A percentile compares a stretch with the other conserved stretches of the same genome.
Conservation (phyloP, 2,888 invertebrate genomes). For the Nomada fucata region DNA sequence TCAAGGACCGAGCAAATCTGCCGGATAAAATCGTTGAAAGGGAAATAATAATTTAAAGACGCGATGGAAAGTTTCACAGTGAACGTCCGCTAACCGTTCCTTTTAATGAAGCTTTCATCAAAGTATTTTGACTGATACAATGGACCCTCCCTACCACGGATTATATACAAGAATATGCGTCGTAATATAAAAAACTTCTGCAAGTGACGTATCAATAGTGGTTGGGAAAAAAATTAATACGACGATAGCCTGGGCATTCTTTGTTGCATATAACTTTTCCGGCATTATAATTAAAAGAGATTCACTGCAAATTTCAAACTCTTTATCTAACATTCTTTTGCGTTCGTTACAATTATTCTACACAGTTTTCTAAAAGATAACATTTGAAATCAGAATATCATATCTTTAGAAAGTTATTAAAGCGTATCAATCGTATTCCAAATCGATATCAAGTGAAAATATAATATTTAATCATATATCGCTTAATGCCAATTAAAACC, state of each 20-base stretch:
- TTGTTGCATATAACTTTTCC: too few species aligned
- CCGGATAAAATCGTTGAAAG: conserved; percentile 4
- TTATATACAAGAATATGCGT: conserved; percentile 9
- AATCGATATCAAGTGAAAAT: too few species aligned
- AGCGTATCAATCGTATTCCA: too few species aligned
- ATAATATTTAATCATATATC: background rate
- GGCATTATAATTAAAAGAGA: background rate
- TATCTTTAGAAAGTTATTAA: too few species aligned
- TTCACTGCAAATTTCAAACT: background rate
- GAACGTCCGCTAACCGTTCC: conserved; percentile 26
- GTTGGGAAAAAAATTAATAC: background rate
- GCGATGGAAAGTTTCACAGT: background rate
- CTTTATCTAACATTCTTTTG: too few species aligned
- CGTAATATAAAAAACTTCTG: background rate
- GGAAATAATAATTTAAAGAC: conserved; percentile 10
- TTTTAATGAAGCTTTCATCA: conserved; percentile 10
- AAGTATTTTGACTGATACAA: conserved; percentile 6
- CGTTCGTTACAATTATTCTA: too few species aligned
- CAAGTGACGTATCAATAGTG: background rate
- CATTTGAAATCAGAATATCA: too few species aligned
- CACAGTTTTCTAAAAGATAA: too few species aligned
- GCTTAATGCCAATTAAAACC: background rate
- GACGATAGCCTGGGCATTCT: too few species aligned
- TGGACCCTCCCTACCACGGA: background rate
- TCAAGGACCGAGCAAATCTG: background rate